Conservation (phyloP, 2,797 vertebrate genomes). For the Austrolebias charrua region DNA sequence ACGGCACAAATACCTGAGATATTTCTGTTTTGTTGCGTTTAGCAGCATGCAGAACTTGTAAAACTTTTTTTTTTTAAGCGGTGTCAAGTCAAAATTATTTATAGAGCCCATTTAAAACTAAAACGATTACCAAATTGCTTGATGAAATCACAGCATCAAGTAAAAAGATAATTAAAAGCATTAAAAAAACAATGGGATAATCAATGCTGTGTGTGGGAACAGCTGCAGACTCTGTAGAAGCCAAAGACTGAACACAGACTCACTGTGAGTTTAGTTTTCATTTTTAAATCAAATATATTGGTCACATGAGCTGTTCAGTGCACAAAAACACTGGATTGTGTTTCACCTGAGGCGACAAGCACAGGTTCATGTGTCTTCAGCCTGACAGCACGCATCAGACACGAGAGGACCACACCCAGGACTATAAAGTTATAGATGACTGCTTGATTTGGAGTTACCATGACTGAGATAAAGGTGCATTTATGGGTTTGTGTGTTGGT, state of each 20-base stretch:
- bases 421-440: neutral
- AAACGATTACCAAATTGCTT: no score
- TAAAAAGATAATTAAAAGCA: no score
- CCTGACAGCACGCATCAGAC: conserved; percentile 20
- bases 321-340: neutral
- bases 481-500: neutral
- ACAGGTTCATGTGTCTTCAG: neutral
- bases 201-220: no score
- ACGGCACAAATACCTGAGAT: neutral
- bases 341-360: neutral
- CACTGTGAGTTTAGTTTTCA: no score
- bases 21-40: neutral
- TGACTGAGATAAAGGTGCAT: neutral
- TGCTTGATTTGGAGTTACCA: neutral
- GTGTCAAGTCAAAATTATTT: no score
- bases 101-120: no score
- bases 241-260: no score
- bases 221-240: no score
- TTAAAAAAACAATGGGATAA: no score
- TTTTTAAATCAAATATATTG: no score
- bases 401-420: conserved; percentile 21
- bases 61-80: no score
- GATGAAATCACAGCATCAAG: no score
- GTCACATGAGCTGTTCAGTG: neutral
- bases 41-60: neutral